phyloP scores from a whole-genome alignment of 2,797 vertebrate species.

The Myioborus melanocephalus region DNA sequence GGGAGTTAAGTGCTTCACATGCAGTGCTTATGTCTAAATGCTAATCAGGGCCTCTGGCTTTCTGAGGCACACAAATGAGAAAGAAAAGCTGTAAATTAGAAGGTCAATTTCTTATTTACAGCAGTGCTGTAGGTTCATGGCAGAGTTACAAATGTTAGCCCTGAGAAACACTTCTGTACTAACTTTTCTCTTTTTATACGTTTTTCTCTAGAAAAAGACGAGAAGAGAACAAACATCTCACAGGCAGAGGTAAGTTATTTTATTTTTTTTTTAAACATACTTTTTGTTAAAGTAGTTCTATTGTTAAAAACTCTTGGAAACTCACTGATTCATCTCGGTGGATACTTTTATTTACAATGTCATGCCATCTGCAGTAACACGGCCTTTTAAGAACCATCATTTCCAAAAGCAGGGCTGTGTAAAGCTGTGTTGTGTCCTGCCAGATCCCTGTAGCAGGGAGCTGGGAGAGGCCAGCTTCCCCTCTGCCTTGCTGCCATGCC shows the following conservation, averaged over 20 bases:
- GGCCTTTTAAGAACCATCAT: background rate
- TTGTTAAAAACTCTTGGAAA: background rate
- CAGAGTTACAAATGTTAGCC: background rate
- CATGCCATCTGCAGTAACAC: background rate
- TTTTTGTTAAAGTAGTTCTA: background rate
- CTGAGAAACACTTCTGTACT: background rate
- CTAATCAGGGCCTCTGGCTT: background rate
- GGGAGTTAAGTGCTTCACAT: background rate
- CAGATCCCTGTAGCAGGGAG: background rate
- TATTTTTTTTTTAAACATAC: background rate
- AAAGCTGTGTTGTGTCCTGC: background rate
- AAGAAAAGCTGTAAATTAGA: background rate
- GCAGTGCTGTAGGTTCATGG: background rate
- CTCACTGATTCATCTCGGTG: background rate
- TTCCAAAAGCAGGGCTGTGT: background rate
- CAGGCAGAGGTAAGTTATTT: conserved; percentile 81
- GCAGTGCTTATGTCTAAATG: background rate
- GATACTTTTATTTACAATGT: background rate
- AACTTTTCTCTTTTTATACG: background rate
- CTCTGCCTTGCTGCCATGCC: background rate
- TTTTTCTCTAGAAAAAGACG: conserved; percentile 79
- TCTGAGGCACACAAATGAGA: background rate
- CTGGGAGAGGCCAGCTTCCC: background rate
- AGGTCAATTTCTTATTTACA: background rate
- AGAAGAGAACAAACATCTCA: conserved; percentile 79